Evolutionary conservation across 2,888 invertebrate species (phyloP).

Genomic region (Cryptocephalus moraei): DNA sequence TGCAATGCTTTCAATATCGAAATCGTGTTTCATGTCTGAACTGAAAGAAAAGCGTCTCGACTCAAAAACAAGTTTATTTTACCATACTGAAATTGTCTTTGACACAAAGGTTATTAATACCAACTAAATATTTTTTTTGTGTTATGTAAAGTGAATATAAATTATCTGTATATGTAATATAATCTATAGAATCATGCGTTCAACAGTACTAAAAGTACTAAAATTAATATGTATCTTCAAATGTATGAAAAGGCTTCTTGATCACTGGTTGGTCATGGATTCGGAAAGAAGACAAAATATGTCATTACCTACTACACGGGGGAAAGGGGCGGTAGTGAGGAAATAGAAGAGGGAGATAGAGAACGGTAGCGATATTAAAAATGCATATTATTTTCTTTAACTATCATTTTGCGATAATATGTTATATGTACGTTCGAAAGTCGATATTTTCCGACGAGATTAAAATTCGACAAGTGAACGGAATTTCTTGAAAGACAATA

Average conservation of each 20-base stretch:
- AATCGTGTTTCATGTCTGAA: no score
- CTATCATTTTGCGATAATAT: no score
- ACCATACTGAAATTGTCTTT: no score
- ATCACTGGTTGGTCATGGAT: conserved; percentile 24
- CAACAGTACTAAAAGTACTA: conserved; percentile 11
- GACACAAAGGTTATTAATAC: no score
- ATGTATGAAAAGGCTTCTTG: conserved; percentile 23
- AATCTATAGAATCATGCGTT: neutral
- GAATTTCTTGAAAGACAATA: conserved; percentile 30
- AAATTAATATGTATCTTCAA: conserved; percentile 5
- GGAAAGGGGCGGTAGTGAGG: no score
- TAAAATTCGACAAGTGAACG: conserved; percentile 24
- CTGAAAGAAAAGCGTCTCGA: no score
- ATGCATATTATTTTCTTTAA: conserved; percentile 13
- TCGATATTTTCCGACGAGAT: conserved; percentile 3
- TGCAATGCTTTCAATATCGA: no score
- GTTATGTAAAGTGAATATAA: no score
- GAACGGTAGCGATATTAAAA: conserved; percentile 17
- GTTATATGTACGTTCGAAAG: neutral
- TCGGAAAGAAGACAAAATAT: conserved; percentile 16
- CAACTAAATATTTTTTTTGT: no score
- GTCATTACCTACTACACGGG: conserved; percentile 9
- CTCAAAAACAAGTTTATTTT: no score
- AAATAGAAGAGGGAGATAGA: no score
- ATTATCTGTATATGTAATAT: no score